Evolutionary conservation across 2,113 vertebrate genomes (phyloP).

Genomic region (Saguinus imperator): DNA sequence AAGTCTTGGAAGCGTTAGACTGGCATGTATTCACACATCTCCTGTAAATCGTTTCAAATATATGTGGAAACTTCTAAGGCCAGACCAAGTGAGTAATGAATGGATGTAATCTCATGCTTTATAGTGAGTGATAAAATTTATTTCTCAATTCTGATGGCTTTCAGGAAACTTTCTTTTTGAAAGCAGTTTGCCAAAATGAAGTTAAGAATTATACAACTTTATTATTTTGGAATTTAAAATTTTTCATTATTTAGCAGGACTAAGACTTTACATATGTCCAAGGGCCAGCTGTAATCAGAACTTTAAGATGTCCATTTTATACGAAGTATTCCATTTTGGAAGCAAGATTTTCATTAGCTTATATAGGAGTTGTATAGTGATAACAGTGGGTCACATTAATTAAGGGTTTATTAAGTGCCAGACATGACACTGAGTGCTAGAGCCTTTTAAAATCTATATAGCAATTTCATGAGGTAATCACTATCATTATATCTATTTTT

Average conservation of each 20-base stretch:
- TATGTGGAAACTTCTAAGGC: constrained; percentile 76
- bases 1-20: constrained; percentile 60
- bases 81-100: constrained; percentile 78
- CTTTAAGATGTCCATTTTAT: constrained; percentile 55
- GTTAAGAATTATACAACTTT: constrained; percentile 23
- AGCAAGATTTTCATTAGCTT: constrained; percentile 22
- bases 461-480: background rate
- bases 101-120: background rate
- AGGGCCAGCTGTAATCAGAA: constrained; percentile 45
- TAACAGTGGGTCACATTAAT: constrained; percentile 8
- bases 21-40: constrained; percentile 76
- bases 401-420: constrained; percentile 38
- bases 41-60: constrained; percentile 80
- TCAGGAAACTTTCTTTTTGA: constrained; percentile 39
- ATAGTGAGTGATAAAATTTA: background rate
- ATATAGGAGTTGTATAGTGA: constrained; percentile 17
- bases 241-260: constrained; percentile 19
- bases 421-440: background rate
- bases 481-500: background rate
- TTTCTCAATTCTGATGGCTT: background rate
- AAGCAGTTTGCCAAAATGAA: constrained; percentile 45
- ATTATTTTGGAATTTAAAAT: background rate
- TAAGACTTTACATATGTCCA: constrained; percentile 23
- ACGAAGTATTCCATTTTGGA: constrained; percentile 35
- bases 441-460: constrained; percentile 20